Evolutionary conservation across 2,113 vertebrate species (phyloP), one percentile per base, ranked within the genome.

Genomic region (Rhodinocichla rosea): DNA sequence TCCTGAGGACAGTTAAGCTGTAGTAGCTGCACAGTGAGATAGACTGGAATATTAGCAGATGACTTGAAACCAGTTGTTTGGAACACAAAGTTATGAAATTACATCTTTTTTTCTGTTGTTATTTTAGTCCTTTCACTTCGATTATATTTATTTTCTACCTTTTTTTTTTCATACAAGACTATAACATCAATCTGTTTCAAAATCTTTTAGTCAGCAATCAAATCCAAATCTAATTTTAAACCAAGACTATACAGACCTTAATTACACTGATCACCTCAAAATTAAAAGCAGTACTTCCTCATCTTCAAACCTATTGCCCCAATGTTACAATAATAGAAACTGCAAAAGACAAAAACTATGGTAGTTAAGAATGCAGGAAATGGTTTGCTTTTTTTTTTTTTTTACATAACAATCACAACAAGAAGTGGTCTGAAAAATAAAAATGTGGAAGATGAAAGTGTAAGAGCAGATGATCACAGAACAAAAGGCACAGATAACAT

Each of bases 381-480:
- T 44, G 1, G 3, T 4, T 68, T 69, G 7, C 9, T n/a, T 30
- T 64, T 11, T 15, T 40, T 39, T 27, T 65, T 13, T 21, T 42
- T 55, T 15, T 3, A 4, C 7, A 30, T 13, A 69, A 44, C 26
- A 55, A 13, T 7, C 32, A 44, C 27, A 67, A 15, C 8, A 82
- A 56, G 1, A 37, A 53, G 26, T 0, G 0, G 6, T 55, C 1
- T 2, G 37, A 71, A 92, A 49, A 80, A 56, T 16, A 60, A 60
- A 64, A 80, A 65, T 11, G 17, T 50, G 28, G 16, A 63, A 70
- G 42, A 86, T 53, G 16, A 62, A 90, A 80, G 44, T 6, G 1
- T 30, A 65, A 89, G 32, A 83, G 37, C 10, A 69, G n/a, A 40
- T 57, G 73, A 65, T 37, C 32, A 52, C 2, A 45, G 50, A 89